A percentile compares a stretch with the other conserved stretches of the same genome.
Evolutionary conservation across 2,888 invertebrate species (phyloP).

Genomic region (Apamea anceps): DNA sequence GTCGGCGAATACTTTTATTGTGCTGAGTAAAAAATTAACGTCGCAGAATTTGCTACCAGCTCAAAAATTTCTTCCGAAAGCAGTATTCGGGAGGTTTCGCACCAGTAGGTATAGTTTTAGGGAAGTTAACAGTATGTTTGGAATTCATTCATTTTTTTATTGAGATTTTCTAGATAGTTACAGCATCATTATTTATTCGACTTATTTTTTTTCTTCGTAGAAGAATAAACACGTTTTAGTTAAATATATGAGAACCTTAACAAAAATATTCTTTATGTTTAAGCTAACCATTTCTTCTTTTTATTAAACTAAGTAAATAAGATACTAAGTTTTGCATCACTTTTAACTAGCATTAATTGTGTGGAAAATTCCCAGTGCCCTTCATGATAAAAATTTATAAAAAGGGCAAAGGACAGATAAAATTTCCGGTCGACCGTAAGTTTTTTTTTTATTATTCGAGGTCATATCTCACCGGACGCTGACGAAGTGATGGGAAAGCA

Average conservation of each 20-base stretch:
- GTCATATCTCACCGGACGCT: slow-evolving; percentile 44
- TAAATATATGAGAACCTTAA: neutral
- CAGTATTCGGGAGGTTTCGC: too few species aligned
- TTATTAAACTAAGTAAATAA: neutral
- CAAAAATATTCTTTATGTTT: neutral
- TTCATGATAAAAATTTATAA: slow-evolving; percentile 23
- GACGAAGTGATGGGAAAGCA: slow-evolving; percentile 36
- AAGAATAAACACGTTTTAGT: neutral
- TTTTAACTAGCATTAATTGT: slow-evolving; percentile 8
- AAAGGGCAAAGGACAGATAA: slow-evolving; percentile 36
- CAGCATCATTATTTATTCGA: neutral
- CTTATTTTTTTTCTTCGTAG: neutral
- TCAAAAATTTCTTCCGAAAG: neutral
- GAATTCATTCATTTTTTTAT: neutral
- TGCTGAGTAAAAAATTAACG: neutral
- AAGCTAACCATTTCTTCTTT: neutral
- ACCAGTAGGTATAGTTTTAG: neutral
- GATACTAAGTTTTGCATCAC: neutral
- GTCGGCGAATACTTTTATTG: neutral
- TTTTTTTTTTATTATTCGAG: slow-evolving; percentile 45
- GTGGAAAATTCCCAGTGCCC: neutral
- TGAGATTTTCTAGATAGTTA: neutral
- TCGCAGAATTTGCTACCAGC: neutral
- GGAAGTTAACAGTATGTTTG: neutral
- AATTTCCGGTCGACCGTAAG: slow-evolving; percentile 23